Base-by-base conservation (phyloP, 1,140 invertebrate genomes). In the Gryllus bimaculatus region DNA sequence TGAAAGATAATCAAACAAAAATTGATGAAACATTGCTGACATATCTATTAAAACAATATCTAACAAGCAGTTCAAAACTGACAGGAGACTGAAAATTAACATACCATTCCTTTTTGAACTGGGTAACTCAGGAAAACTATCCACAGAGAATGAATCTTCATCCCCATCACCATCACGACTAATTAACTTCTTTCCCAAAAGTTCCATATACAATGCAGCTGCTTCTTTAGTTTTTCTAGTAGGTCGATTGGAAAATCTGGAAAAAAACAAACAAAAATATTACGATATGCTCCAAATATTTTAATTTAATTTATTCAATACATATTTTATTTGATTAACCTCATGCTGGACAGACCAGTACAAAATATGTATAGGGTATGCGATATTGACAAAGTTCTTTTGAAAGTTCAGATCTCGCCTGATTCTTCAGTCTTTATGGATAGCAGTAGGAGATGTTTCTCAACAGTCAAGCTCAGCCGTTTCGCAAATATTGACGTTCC, bases 151-250 rank as follows among this genome's bases (percentile, higher is more conserved):
- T 82, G 89, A 88, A 81, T 92, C 90, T 13, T 90, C 89, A 81
- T 91, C 90, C 26, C 88, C 88, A 8, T 88, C 85, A 80, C 90
- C 89, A 75, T 84, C 84, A 0, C 88, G 87, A 82, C 86, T 87
- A 0, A 89, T 87, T 26, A 93, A 85, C 83, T 92, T 92, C 82
- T 91, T 89, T 10, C 91, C 91, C 47, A 94, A 86, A 81, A 93
- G 89, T 83, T 93, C 92, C 90, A 93, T 92, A 80, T 92, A 93
- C 47, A 93, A 89, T 21, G 92, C 88, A 18, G 92, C 92, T 76
- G 91, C 91, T 85, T 93, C 92, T 84, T 93, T 94, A 8, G 92
- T 93, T 84, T 92, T 93, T 73, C 93, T 86, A 2, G 89, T 88
- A 0, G 92, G 92, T 73, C 92, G 85, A 75, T 85, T 83, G 0